Evolutionary conservation across 2,888 invertebrate species (phyloP).

Genomic region (Pyrocoelia pectoralis): DNA sequence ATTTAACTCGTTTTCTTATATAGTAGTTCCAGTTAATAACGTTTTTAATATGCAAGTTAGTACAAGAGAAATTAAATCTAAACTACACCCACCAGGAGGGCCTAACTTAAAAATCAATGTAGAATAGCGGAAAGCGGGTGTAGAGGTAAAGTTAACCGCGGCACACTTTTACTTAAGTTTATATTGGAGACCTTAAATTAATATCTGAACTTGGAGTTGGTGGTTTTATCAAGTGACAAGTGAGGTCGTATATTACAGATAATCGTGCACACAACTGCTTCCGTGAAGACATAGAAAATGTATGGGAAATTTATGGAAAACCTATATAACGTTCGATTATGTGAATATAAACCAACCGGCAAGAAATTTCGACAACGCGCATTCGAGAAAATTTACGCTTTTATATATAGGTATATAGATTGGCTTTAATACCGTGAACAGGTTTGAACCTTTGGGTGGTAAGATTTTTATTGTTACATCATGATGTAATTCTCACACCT

Average conservation of each 20-base stretch:
- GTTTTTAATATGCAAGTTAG: conserved; percentile 18
- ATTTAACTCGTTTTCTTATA: not conserved
- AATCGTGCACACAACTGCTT: conserved; percentile 10
- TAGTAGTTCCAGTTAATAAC: conserved; percentile 7
- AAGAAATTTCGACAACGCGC: conserved; percentile 18
- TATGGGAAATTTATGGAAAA: conserved; percentile 16
- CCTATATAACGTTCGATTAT: not conserved
- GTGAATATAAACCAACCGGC: conserved; percentile 1
- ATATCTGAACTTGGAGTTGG: conserved; percentile 19
- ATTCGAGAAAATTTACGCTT: conserved; percentile 17
- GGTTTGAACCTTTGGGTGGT: conserved; percentile 15
- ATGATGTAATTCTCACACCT: conserved; percentile 19
- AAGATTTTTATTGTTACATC: conserved; percentile 9
- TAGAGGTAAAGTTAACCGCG: conserved; percentile 21
- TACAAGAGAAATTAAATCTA: conserved; percentile 24
- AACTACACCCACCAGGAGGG: conserved; percentile 17
- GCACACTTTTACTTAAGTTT: conserved; percentile 18
- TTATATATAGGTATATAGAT: too few species aligned
- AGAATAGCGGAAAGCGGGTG: conserved; percentile 14
- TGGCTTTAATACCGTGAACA: conserved; percentile 9
- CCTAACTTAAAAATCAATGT: conserved; percentile 27
- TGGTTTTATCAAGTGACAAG: conserved; percentile 20
- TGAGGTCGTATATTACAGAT: conserved; percentile 13
- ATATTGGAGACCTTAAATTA: conserved; percentile 26
- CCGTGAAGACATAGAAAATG: conserved; percentile 11